Percentiles rank a stretch among this genome's conserved stretches.
Conservation (phyloP, 2,797 vertebrate genomes). For the Malacoctenus gilli region DNA sequence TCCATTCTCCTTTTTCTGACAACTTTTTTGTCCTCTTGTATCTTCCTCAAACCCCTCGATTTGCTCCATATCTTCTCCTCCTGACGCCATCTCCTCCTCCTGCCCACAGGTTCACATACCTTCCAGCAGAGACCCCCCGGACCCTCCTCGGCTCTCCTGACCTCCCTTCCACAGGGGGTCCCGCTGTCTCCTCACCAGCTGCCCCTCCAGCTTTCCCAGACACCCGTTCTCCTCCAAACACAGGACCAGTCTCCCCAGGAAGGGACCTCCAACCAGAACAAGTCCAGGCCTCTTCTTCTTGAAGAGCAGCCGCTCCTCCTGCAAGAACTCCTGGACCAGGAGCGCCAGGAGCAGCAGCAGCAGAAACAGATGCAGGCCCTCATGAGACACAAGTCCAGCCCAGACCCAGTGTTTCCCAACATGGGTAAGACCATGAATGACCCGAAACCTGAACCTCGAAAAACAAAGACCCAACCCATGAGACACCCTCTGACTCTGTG, state of each 20-base stretch:
- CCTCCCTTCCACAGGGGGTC: conserved; percentile 50
- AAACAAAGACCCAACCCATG: no score
- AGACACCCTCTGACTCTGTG: no score
- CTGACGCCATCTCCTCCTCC: background rate
- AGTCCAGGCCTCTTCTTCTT: conserved; percentile 85
- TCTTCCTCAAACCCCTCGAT: no score
- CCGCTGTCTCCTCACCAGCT: conserved; percentile 22
- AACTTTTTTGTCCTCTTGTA: no score
- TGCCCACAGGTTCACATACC: conserved; percentile 41
- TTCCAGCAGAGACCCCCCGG: conserved; percentile 55
- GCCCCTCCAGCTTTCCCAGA: conserved; percentile 29
- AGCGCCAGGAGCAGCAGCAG: conserved; percentile 96
- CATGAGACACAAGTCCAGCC: conserved; percentile 86
- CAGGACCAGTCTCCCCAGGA: conserved; percentile 61
- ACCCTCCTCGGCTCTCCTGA: conserved; percentile 43
- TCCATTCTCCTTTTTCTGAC: no score
- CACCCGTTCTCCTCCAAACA: conserved; percentile 43
- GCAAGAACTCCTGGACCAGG: conserved; percentile 97
- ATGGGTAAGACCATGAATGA: conserved; percentile 47
- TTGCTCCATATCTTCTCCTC: no score
- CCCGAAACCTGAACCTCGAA: no score
- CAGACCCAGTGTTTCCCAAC: conserved; percentile 86
- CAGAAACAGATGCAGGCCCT: conserved; percentile 98
- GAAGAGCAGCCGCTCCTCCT: conserved; percentile 96
- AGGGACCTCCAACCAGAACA: conserved; percentile 44